A percentile compares a stretch with the other conserved stretches of the same genome.
phyloP scores from a whole-genome alignment of 2,888 invertebrate genomes.

The Limnephilus auricula region DNA sequence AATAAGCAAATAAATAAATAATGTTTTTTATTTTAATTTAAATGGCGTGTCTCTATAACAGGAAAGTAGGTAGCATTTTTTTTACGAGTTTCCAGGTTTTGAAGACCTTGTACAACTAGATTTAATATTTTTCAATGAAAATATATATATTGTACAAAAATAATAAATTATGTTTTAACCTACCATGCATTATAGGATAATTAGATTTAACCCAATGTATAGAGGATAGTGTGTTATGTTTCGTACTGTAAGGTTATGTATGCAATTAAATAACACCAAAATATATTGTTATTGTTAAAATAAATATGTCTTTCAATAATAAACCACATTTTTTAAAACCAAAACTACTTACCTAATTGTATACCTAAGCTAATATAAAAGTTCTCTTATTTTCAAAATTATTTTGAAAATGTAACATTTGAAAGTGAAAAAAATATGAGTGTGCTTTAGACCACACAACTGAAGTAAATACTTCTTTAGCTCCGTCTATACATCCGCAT shows the following conservation, averaged over 20 bases:
- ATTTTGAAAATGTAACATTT: no score
- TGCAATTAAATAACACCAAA: not conserved
- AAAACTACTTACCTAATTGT: no score
- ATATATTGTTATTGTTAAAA: not conserved
- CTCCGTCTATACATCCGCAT: no score
- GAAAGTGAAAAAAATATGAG: no score
- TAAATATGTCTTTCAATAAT: not conserved
- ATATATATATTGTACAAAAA: not conserved
- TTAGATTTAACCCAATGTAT: not conserved
- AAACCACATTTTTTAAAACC: not conserved
- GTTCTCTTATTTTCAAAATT: no score
- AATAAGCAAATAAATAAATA: no score
- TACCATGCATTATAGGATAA: not conserved
- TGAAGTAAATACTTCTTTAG: no score
- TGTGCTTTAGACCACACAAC: no score
- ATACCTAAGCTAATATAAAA: no score
- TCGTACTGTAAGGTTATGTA: not conserved
- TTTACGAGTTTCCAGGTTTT: not conserved
- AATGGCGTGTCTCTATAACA: no score
- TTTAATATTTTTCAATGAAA: not conserved
- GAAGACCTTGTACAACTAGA: not conserved
- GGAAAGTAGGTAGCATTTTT: no score
- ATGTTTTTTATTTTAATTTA: no score
- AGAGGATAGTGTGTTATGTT: not conserved
- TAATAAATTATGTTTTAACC: not conserved